Evolutionary conservation across 2,797 vertebrate species (phyloP), one percentile per base, ranked within the genome.

Genomic region (Glyptemys insculpta): DNA sequence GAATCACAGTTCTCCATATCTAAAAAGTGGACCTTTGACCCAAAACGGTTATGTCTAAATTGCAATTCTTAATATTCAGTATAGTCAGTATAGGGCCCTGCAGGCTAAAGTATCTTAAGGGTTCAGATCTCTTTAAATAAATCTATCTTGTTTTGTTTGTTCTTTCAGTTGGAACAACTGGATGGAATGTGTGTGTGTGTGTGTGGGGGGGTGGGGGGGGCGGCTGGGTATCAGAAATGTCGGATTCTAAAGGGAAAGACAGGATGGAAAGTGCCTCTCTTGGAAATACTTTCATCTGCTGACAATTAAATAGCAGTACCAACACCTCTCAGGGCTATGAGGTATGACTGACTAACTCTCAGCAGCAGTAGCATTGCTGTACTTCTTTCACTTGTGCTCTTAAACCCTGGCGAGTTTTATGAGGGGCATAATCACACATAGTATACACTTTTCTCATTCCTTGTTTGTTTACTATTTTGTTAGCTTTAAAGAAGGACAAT

Each of bases 261-360:
- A 25, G 31, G 89, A 31, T 52, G 37, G 92, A 44, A 82, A 93
- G 4, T 94, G 53, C n/a, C 50, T 88, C 41, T 95, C 89, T 78
- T 83, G 79, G 95, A 80, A 92, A 83, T 91, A 80, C 92, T 97
- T 98, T 97, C 50, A 94, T 96, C 94, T 87, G 83, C 27, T 95
- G 94, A 88, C 84, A 97, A 92, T 90, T 91, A 94, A 65, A 87
- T 94, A 95, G 89, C 10, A 1, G 57, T 80, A 91, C 62, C 93
- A 79, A 90, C 91, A 96, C 90, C 92, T 97, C 96, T 96, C 94
- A 91, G 82, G 95, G 68, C 50, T 89, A 50, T 81, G 53, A 95
- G 93, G 93, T 92, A 95, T 50, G 90, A 88, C 68, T 91, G 68
- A 85, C 92, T 93, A 88, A 72, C 92, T 49, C 85, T 94, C 82